Evolutionary conservation across 35 echinoderm and acorn worm genomes (phyloP).

Genomic region (Stichopus chloronotus): DNA sequence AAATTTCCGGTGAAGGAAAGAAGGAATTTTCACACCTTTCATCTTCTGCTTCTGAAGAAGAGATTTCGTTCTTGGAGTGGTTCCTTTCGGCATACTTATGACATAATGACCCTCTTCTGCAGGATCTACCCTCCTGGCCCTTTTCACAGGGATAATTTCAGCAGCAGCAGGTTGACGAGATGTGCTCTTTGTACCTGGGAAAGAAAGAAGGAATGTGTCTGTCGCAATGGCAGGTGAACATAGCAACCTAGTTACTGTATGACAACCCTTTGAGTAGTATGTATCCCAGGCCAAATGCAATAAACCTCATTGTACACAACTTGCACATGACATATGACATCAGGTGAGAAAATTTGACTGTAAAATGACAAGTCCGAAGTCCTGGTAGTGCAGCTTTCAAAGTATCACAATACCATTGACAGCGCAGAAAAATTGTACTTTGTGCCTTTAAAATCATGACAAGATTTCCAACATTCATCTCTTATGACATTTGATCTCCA

Average conservation of each 20-base stretch:
- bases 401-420: too few species aligned
- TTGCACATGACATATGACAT: too few species aligned
- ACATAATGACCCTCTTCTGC: constrained; percentile 84
- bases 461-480: too few species aligned
- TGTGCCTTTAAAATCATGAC: too few species aligned
- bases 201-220: background rate
- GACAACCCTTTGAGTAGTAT: background rate
- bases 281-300: too few species aligned
- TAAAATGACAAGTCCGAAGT: too few species aligned
- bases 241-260: background rate
- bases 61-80: constrained; percentile 64
- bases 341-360: too few species aligned
- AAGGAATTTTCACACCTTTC: background rate
- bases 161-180: constrained; percentile 19
- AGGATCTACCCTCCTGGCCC: constrained; percentile 69
- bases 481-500: too few species aligned
- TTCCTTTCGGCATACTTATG: constrained; percentile 86
- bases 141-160: constrained; percentile 83
- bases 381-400: too few species aligned
- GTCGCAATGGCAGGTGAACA: background rate
- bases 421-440: too few species aligned
- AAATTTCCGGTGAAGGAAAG: too few species aligned
- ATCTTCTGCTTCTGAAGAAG: constrained; percentile 27
- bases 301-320: too few species aligned
- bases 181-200: constrained; percentile 32